Conservation (phyloP, 2,797 vertebrate species). For the Halcyon leucocephala region DNA sequence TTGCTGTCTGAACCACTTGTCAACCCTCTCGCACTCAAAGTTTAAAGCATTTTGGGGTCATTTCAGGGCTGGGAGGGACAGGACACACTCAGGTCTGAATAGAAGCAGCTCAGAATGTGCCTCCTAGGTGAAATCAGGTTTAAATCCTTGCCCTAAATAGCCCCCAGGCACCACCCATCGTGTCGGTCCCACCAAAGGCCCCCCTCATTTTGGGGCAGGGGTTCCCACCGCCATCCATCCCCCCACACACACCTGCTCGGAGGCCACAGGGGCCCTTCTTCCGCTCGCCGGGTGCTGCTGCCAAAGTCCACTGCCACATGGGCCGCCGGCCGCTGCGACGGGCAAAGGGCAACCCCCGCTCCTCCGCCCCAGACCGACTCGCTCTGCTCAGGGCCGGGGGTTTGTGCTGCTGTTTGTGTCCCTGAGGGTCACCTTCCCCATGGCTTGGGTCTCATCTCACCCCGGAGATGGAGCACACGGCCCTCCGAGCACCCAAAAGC, state of each 20-base stretch:
- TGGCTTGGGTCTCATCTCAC: background rate
- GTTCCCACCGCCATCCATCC: background rate
- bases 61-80: background rate
- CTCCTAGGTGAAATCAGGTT: background rate
- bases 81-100: background rate
- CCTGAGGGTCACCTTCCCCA: background rate
- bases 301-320: conserved; percentile 68
- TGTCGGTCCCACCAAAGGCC: background rate
- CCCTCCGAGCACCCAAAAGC: fast-evolving
- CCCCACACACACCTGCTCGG: conserved; percentile 50
- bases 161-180: background rate
- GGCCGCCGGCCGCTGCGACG: background rate
- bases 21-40: background rate
- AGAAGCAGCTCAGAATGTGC: background rate
- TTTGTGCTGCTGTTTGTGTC: fast-evolving
- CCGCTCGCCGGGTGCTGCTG: background rate
- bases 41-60: background rate
- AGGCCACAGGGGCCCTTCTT: background rate
- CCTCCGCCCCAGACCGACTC: fast-evolving
- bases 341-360: conserved; percentile 14
- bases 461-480: fast-evolving
- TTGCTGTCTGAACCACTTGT: background rate
- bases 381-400: fast-evolving
- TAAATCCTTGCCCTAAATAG: background rate
- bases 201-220: background rate